phyloP scores from a whole-genome alignment of 2,113 vertebrate species.

The Lucifuga dentata region DNA sequence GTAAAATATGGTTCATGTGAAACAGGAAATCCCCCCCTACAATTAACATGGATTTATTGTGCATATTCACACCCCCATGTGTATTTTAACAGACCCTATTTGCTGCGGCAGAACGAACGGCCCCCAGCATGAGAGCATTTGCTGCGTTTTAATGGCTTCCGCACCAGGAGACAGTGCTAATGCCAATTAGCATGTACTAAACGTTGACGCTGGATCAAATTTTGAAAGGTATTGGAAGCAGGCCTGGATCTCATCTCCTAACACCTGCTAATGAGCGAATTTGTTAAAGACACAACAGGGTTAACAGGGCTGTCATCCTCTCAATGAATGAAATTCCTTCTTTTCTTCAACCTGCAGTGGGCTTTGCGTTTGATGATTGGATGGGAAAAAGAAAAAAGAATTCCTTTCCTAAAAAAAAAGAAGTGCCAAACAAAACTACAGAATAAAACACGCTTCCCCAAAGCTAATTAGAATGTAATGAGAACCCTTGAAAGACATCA shows the following conservation, averaged over 20 bases:
- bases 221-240: constrained; percentile 30
- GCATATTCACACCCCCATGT: constrained; percentile 43
- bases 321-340: constrained; percentile 58
- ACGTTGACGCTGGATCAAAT: constrained; percentile 63
- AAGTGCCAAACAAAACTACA: constrained; percentile 43
- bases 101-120: constrained; percentile 25
- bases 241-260: constrained; percentile 67
- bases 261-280: constrained; percentile 83
- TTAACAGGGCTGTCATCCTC: constrained; percentile 44
- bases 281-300: constrained; percentile 46
- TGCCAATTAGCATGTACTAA: constrained; percentile 80
- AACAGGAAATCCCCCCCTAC: constrained; percentile 55
- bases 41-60: constrained; percentile 65
- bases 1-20: constrained; percentile 54
- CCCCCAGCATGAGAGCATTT: constrained; percentile 24
- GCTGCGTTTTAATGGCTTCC: constrained; percentile 68
- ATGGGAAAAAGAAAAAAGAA: constrained; percentile 41
- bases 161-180: constrained; percentile 49
- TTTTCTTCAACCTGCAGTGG: constrained; percentile 36
- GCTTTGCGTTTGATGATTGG: constrained; percentile 52
- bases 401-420: no score
- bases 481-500: constrained; percentile 35
- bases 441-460: constrained; percentile 48
- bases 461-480: constrained; percentile 65
- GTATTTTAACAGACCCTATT: constrained; percentile 52